Conservation (phyloP, 2,113 vertebrate genomes). For the Andinoacara biseriatus region DNA sequence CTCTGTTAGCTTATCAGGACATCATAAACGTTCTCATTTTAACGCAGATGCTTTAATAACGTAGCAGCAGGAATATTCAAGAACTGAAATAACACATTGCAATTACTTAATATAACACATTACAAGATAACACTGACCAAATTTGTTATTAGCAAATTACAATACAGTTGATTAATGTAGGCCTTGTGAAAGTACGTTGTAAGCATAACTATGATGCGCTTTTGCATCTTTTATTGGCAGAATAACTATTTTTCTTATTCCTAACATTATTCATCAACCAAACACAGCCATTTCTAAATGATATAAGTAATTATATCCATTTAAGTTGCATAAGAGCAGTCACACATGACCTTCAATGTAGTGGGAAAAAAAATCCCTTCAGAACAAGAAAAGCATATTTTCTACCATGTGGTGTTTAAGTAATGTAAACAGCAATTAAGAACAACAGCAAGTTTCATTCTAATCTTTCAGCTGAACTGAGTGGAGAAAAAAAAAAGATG, state of each 20-base stretch:
- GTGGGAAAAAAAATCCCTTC: neutral
- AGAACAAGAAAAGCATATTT: neutral
- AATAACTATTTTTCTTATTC: neutral
- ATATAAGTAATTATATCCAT: neutral
- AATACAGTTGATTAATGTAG: neutral
- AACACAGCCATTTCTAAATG: neutral
- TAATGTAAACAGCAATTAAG: neutral
- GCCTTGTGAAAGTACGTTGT: neutral
- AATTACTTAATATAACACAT: slow-evolving; percentile 1
- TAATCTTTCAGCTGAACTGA: slow-evolving; percentile 3
- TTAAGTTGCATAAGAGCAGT: neutral
- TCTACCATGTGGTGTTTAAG: neutral
- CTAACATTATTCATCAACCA: neutral
- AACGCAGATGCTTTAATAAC: slow-evolving; percentile 25
- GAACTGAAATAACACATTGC: neutral
- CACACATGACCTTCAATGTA: neutral
- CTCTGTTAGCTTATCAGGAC: slow-evolving; percentile 52
- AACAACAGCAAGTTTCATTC: neutral
- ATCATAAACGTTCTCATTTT: slow-evolving; percentile 41
- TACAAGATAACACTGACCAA: slow-evolving; percentile 12
- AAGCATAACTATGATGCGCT: neutral
- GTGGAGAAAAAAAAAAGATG: neutral
- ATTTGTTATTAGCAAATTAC: neutral
- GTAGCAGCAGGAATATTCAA: slow-evolving; percentile 44
- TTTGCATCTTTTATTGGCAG: neutral